Evolutionary conservation across 2,797 vertebrate genomes (phyloP).

Genomic region (Capromys pilorides): DNA sequence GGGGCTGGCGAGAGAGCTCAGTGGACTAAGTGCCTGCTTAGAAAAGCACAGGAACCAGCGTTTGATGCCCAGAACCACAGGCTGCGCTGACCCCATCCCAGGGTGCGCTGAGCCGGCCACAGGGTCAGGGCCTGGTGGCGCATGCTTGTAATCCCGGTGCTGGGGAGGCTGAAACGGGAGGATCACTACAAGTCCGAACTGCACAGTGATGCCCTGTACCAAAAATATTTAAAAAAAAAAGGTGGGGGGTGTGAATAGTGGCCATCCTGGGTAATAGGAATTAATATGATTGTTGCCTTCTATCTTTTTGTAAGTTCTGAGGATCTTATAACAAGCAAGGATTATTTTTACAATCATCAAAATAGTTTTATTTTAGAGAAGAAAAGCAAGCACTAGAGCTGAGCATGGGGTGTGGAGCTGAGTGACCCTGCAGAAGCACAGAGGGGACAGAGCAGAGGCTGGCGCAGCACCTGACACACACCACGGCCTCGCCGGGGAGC

Average conservation of each 20-base stretch:
- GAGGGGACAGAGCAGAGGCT: neutral
- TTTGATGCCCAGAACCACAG: too few relatives aligned
- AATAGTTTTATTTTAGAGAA: slow-evolving; percentile 17
- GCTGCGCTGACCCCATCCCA: too few relatives aligned
- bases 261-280: neutral
- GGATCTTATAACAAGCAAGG: neutral
- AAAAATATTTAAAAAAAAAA: too few relatives aligned
- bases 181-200: too few relatives aligned
- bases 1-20: too few relatives aligned
- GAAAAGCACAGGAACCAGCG: too few relatives aligned
- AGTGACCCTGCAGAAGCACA: neutral
- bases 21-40: too few relatives aligned
- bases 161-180: too few relatives aligned
- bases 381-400: neutral
- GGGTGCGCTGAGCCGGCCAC: too few relatives aligned
- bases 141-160: too few relatives aligned
- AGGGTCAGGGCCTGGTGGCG: too few relatives aligned
- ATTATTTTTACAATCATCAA: neutral
- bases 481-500: neutral
- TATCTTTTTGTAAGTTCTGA: neutral
- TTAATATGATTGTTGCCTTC: neutral
- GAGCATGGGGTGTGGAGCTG: accelerated
- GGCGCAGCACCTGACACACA: accelerated
- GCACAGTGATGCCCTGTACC: too few relatives aligned
- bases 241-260: neutral